A percentile compares a stretch with the other conserved stretches of the same genome.
Evolutionary conservation across 1,140 invertebrate genomes (phyloP).

Genomic region (Papilio polytes): DNA sequence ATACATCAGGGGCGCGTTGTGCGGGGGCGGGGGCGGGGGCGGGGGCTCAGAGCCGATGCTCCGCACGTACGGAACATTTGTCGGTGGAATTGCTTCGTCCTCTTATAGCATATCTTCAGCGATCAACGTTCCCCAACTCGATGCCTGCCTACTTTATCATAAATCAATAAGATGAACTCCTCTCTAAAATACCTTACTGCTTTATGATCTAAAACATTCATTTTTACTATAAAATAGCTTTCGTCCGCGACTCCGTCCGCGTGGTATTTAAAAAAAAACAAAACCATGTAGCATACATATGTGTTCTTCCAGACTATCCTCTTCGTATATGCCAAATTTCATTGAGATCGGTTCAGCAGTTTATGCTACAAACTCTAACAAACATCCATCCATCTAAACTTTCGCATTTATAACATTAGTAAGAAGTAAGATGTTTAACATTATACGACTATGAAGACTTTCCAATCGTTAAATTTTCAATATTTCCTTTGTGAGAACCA

Average conservation of each 20-base stretch:
- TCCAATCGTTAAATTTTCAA: background rate
- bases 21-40: background rate
- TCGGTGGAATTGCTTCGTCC: constrained; percentile 31
- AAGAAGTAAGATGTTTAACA: no score
- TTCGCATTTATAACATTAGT: no score
- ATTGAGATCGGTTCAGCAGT: no score
- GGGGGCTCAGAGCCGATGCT: background rate
- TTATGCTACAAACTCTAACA: no score
- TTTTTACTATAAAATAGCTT: no score
- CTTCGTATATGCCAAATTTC: no score
- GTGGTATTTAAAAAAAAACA: no score
- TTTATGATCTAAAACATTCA: background rate
- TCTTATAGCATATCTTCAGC: background rate
- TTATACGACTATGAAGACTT: no score
- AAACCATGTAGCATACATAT: no score
- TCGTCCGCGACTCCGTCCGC: no score
- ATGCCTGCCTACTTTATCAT: background rate
- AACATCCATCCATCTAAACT: no score
- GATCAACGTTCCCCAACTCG: background rate
- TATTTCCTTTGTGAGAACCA: background rate
- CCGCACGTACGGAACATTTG: constrained; percentile 28
- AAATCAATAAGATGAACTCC: constrained; percentile 3
- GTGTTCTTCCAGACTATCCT: no score
- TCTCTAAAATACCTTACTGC: background rate
- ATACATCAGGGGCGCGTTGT: background rate